Evolutionary conservation across 2,113 vertebrate genomes (phyloP).

Genomic region (Hippopotamus amphibius): DNA sequence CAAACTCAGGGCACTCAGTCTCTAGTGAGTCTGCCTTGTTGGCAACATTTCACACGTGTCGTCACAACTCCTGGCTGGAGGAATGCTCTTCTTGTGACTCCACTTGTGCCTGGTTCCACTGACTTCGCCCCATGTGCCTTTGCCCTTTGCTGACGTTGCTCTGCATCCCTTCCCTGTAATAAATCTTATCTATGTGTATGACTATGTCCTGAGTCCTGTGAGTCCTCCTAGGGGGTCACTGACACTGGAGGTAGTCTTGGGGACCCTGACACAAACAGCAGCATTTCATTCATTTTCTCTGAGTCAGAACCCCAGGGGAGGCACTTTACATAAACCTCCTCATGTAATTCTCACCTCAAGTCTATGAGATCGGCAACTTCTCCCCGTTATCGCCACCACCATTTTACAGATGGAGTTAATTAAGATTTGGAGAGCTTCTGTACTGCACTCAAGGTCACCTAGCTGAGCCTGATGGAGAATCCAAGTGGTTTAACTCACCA

Average conservation of each 20-base stretch:
- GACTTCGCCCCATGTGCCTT: not conserved
- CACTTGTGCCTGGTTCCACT: not conserved
- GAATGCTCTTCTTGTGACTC: not conserved
- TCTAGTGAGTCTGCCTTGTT: not conserved
- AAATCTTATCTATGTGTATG: not conserved
- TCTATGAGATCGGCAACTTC: not conserved
- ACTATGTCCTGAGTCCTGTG: not conserved
- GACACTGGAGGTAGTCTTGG: not conserved
- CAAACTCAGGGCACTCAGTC: not conserved
- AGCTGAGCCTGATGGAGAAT: not conserved
- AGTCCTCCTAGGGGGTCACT: not conserved
- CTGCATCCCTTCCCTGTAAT: not conserved
- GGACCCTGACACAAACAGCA: not conserved
- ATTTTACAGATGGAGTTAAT: not conserved
- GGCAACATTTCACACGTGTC: rapidly evolving
- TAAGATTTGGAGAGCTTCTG: not conserved
- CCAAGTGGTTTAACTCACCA: not conserved
- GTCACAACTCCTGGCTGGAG: no score
- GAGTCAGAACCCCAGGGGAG: not conserved
- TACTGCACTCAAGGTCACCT: not conserved
- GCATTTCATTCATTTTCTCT: not conserved
- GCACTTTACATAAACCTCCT: not conserved
- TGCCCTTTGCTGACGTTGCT: not conserved
- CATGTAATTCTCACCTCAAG: not conserved
- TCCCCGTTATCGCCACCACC: not conserved